Evolutionary conservation across 2,888 invertebrate genomes (phyloP).

Genomic region (Ennomos quercinarius): DNA sequence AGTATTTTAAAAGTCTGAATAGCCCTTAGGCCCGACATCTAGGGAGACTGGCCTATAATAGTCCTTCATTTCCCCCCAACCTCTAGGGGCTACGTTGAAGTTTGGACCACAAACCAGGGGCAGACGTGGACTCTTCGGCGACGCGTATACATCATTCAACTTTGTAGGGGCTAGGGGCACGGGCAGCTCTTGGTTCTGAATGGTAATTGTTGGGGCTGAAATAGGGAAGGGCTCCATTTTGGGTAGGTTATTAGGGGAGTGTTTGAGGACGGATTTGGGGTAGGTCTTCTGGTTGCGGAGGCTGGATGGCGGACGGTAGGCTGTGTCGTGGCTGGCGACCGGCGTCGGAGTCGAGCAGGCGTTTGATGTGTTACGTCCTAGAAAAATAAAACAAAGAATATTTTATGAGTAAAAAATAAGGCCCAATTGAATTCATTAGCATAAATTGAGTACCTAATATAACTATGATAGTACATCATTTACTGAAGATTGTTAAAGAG

Average conservation of each 20-base stretch:
- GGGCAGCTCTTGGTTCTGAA: slow-evolving; percentile 67
- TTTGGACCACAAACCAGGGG: slow-evolving; percentile 84
- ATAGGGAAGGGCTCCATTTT: slow-evolving; percentile 81
- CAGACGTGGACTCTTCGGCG: slow-evolving; percentile 73
- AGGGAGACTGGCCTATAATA: slow-evolving; percentile 91
- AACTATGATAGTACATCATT: no score
- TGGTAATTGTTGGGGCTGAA: slow-evolving; percentile 65
- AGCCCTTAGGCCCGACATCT: slow-evolving; percentile 82
- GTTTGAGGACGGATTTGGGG: slow-evolving; percentile 76
- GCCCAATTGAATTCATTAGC: no score
- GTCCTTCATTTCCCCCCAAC: slow-evolving; percentile 90
- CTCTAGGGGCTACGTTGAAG: slow-evolving; percentile 93
- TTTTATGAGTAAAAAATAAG: no score
- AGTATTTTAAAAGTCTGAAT: slow-evolving; percentile 80
- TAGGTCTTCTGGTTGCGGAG: slow-evolving; percentile 78
- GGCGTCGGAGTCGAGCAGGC: slow-evolving; percentile 74
- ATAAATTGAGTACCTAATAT: no score
- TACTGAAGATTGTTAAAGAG: no score
- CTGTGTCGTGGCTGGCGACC: slow-evolving; percentile 78
- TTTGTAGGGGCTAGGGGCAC: slow-evolving; percentile 78
- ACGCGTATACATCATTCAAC: slow-evolving; percentile 77
- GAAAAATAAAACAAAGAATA: slow-evolving; percentile 36
- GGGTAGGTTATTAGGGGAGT: slow-evolving; percentile 65
- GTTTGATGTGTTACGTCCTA: slow-evolving; percentile 82
- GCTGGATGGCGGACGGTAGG: slow-evolving; percentile 81